Percentiles rank a stretch among this genome's conserved stretches.
Conservation (phyloP, 2,113 vertebrate species). For the Scytalopus superciliaris region DNA sequence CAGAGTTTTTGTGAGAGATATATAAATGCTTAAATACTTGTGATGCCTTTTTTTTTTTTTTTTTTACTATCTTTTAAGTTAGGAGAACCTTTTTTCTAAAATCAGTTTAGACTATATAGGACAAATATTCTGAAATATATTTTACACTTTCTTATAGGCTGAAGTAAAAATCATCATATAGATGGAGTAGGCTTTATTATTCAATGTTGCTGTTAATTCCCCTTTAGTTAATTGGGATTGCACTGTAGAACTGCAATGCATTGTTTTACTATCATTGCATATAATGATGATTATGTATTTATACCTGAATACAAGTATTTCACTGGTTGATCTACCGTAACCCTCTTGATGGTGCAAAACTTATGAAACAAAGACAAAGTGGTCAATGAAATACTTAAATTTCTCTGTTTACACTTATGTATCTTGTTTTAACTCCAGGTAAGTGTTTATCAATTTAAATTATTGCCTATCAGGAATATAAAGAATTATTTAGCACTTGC, state of each 20-base stretch:
- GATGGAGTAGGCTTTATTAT: not conserved
- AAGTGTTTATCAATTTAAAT: not conserved
- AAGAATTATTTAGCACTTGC: too few species aligned
- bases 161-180: not conserved
- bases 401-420: not conserved
- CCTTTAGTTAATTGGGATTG: not conserved
- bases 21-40: not conserved
- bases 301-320: not conserved
- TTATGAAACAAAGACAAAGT: not conserved
- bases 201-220: not conserved
- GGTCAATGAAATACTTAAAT: not conserved
- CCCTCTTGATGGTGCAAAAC: not conserved
- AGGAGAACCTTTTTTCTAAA: not conserved
- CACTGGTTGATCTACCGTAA: not conserved
- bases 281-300: not conserved
- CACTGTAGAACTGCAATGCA: not conserved
- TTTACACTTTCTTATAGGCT: not conserved
- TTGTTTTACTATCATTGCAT: not conserved
- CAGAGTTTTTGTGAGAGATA: not conserved
- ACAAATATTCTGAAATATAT: not conserved
- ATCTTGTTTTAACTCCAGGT: not conserved
- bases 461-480: not conserved
- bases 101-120: not conserved
- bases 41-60: rapidly evolving
- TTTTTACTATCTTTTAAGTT: not conserved